Conservation (phyloP, 2,797 vertebrate species). For the Erithacus rubecula region DNA sequence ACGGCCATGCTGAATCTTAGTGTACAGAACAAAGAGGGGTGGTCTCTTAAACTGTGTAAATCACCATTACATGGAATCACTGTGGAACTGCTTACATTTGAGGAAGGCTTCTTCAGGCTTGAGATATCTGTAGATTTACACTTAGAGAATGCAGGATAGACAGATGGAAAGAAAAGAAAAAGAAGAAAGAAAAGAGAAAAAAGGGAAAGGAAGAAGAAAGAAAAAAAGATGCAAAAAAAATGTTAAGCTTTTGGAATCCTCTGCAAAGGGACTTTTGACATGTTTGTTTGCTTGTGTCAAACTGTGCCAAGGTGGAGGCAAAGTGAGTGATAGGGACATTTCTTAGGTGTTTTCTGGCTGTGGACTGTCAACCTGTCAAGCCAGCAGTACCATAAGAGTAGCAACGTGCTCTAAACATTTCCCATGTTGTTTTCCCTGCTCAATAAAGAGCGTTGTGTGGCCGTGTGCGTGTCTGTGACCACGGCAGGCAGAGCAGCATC, state of each 20-base stretch:
- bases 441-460: background rate
- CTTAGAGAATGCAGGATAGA: background rate
- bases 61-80: background rate
- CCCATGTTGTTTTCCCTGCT: background rate
- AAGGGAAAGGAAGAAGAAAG: background rate
- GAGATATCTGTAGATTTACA: background rate
- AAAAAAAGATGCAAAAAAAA: background rate
- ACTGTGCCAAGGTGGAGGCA: background rate
- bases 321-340: background rate
- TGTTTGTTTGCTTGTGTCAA: background rate
- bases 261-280: background rate
- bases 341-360: background rate
- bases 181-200: background rate
- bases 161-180: background rate
- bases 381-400: background rate
- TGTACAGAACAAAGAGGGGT: conserved; percentile 25
- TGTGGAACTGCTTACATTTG: background rate
- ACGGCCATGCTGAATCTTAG: background rate
- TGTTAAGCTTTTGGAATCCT: background rate
- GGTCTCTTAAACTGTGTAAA: conserved; percentile 5
- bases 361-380: background rate
- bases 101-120: background rate
- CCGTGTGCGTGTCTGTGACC: background rate
- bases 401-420: background rate
- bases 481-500: background rate